A percentile compares a stretch with the other conserved stretches of the same genome.
phyloP scores from a whole-genome alignment of 1,140 invertebrate genomes.

The Agrypnia vestita region DNA sequence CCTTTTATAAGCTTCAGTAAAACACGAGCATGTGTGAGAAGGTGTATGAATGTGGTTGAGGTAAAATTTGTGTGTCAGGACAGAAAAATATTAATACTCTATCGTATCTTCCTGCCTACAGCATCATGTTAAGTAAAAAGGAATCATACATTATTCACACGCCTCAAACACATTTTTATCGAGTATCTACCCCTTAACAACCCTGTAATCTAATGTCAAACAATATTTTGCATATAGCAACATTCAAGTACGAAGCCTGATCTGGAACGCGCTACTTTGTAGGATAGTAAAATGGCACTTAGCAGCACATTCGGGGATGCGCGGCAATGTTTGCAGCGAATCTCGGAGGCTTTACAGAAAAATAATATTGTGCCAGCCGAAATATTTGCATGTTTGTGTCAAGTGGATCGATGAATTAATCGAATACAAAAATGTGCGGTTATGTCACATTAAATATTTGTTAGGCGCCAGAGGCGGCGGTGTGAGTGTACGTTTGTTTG shows the following conservation, averaged over 20 bases:
- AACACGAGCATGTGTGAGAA: not conserved
- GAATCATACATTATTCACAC: not conserved
- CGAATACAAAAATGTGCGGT: not conserved
- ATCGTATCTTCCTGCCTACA: not conserved
- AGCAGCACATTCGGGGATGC: no score
- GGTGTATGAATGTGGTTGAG: not conserved
- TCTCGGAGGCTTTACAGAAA: no score
- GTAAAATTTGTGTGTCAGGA: not conserved
- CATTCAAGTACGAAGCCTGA: no score
- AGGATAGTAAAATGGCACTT: no score
- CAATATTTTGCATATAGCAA: no score
- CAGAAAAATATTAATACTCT: not conserved
- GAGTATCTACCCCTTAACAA: no score
- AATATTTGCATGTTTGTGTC: not conserved
- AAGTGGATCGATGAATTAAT: not conserved
- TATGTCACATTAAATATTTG: slow-evolving; percentile 15
- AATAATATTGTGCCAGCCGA: not conserved
- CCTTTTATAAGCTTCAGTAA: no score
- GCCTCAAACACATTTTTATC: not conserved
- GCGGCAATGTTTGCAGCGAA: no score
- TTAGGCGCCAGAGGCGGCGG: not conserved
- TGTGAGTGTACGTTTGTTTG: slow-evolving; percentile 4
- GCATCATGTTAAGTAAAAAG: not conserved
- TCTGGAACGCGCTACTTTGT: no score
- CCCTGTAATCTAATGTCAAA: no score